Conservation (phyloP, 2,888 invertebrate species). For the Rhamnusium bicolor region DNA sequence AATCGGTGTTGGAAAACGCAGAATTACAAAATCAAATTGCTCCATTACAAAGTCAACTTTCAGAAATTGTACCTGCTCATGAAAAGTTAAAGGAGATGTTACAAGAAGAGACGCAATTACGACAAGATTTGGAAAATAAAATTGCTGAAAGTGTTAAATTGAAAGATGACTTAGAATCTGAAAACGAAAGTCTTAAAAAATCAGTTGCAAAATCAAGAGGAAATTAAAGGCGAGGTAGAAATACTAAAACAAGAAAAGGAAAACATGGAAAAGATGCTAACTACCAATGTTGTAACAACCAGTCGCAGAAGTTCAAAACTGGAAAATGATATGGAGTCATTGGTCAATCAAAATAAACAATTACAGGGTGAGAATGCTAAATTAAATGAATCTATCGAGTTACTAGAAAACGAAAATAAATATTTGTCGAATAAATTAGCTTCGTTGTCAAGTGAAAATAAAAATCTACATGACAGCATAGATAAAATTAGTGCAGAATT, state of each 20-base stretch:
- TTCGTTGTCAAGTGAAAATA: constrained; percentile 43
- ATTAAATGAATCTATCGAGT: constrained; percentile 10
- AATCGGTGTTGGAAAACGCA: neutral
- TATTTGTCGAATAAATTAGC: constrained; percentile 36
- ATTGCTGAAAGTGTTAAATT: constrained; percentile 19
- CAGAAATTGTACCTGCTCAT: neutral
- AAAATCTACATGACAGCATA: constrained; percentile 37
- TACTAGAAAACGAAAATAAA: constrained; percentile 33
- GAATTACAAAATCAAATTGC: neutral
- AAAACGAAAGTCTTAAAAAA: constrained; percentile 9
- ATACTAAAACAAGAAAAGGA: constrained; percentile 52
- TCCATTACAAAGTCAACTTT: constrained; percentile 16
- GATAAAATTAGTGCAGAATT: constrained; percentile 30
- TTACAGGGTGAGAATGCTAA: constrained; percentile 37
- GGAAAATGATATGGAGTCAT: constrained; percentile 50
- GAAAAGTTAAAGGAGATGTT: constrained; percentile 15
- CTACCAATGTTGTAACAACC: constrained; percentile 49
- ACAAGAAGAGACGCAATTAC: constrained; percentile 34
- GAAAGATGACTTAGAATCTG: neutral
- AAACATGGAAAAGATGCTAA: constrained; percentile 54
- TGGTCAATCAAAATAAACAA: constrained; percentile 31
- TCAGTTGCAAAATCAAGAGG: constrained; percentile 6
- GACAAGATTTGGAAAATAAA: constrained; percentile 36
- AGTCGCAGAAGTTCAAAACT: constrained; percentile 49
- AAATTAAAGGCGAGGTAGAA: constrained; percentile 25